These are phyloP conservation scores for Cydia amplana DNA, from an alignment of 1,140 invertebrate species.

Conservation along the genomic window DNA sequence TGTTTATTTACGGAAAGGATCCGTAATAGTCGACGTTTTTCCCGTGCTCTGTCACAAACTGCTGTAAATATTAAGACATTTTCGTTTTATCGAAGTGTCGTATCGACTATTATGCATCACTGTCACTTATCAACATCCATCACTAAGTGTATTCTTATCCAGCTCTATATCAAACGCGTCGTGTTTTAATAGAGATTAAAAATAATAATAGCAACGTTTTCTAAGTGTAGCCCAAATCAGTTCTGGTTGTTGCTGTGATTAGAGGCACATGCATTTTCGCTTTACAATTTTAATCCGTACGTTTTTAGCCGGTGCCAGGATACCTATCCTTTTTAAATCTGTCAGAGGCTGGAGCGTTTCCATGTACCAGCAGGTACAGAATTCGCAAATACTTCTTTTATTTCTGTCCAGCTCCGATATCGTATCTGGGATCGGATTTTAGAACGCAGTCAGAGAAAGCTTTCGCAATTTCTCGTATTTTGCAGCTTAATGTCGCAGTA, in stretches of 20 bases:
- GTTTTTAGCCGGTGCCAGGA: background rate
- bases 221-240: background rate
- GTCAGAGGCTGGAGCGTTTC: constrained; percentile 18
- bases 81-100: background rate
- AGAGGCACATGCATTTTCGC: background rate
- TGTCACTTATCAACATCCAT: too few relatives aligned
- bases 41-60: background rate
- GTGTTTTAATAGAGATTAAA: too few relatives aligned
- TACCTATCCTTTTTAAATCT: constrained; percentile 10
- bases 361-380: background rate
- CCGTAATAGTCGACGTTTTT: constrained; percentile 20
- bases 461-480: constrained; percentile 3
- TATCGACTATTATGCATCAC: background rate
- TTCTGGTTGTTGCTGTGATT: background rate
- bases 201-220: background rate
- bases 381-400: constrained; percentile 26
- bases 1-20: constrained; percentile 25
- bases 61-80: background rate
- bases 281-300: background rate
- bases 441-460: background rate
- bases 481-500: constrained; percentile 14
- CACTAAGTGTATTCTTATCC: too few relatives aligned
- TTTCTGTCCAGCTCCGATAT: constrained; percentile 22
- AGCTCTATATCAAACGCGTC: too few relatives aligned
- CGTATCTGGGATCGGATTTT: constrained; percentile 27